Base-by-base conservation (phyloP, 2,113 vertebrate species). In the Sigmodon hispidus region DNA sequence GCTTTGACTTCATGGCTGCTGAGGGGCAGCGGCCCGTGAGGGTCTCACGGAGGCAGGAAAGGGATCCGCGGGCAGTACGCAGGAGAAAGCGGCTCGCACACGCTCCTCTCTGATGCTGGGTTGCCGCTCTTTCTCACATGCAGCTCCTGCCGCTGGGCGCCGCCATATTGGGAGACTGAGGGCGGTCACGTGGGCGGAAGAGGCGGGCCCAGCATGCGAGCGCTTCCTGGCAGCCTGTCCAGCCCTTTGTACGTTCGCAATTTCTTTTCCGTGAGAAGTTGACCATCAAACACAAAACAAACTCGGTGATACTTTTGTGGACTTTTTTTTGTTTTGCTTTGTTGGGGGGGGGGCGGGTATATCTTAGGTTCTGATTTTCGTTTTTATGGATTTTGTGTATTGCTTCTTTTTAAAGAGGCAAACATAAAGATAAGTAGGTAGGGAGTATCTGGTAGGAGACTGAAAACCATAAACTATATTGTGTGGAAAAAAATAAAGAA, bases 1-100 rank as follows among this genome's bases (percentile, higher is more conserved):
- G 98, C 83, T 99, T 99, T n/a, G 97, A 97, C 98, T 99, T 99
- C 99, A 99, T 99, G 96, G 87, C 24, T 96, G 87, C 93, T 34
- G 88, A 50, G 6, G 17, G 43, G 36, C 26, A 4, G 65, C 12
- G 29, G 8, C 52, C 50, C 43, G 1, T 7, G 11, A 90, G 59
- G 57, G 50, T 50, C 77, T 50, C 48, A 0, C 48, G 40, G 10
- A 31, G 5, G 8, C 67, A 36, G 2, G 34, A 43, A 43, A 72
- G 21, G n/a, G 57, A 76, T 24, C 72, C 26, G 29, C 10, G 1
- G 7, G 52, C 5, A 0, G 22, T 0, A 24, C 16, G 29, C 0
- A 90, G 12, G 0, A 4, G 40, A 84, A 81, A 69, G 9, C 2
- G 2, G 48, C 1, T 31, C 84, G 24, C 92, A 70, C 83, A 77